Percentiles rank a stretch among this genome's conserved stretches.
Conservation (phyloP, 2,797 vertebrate species). For the Tolypeutes matacus region DNA sequence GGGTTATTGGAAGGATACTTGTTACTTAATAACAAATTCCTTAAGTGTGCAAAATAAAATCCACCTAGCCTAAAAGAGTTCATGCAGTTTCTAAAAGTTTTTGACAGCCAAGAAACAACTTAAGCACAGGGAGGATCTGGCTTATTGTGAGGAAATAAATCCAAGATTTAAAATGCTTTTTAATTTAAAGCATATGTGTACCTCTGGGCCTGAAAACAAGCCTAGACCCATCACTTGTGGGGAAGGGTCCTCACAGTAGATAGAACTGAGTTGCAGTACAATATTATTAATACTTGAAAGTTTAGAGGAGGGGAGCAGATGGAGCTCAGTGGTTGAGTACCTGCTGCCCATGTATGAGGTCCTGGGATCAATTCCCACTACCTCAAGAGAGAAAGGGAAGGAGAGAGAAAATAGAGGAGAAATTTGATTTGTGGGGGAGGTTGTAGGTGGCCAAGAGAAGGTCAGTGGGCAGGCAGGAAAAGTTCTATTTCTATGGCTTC, state of each 20-base stretch:
- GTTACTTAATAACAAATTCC: not conserved
- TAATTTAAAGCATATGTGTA: constrained; percentile 34
- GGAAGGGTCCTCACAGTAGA: not conserved
- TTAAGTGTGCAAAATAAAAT: constrained; percentile 19
- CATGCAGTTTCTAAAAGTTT: constrained; percentile 24
- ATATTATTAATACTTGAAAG: not conserved
- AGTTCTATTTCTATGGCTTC: not conserved
- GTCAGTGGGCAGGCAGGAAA: not conserved
- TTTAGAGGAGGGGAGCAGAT: not conserved
- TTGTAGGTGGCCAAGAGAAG: not conserved
- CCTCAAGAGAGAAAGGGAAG: too few species aligned
- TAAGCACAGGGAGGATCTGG: constrained; percentile 21
- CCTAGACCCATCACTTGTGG: not conserved
- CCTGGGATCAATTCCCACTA: too few species aligned
- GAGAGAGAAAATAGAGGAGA: not conserved
- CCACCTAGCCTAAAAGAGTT: not conserved
- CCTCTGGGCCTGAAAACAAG: constrained; percentile 26
- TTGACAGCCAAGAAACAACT: constrained; percentile 19
- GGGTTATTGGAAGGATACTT: not conserved
- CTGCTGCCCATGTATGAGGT: too few species aligned
- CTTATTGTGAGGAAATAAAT: not conserved
- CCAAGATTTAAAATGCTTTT: constrained; percentile 51
- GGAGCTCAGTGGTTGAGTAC: too few species aligned
- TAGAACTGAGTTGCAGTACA: not conserved
- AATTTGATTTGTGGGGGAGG: not conserved